These are phyloP conservation scores for Ichneumoninae sp. DNA, from an alignment of 2,888 invertebrate species.

Conservation along the genomic window DNA sequence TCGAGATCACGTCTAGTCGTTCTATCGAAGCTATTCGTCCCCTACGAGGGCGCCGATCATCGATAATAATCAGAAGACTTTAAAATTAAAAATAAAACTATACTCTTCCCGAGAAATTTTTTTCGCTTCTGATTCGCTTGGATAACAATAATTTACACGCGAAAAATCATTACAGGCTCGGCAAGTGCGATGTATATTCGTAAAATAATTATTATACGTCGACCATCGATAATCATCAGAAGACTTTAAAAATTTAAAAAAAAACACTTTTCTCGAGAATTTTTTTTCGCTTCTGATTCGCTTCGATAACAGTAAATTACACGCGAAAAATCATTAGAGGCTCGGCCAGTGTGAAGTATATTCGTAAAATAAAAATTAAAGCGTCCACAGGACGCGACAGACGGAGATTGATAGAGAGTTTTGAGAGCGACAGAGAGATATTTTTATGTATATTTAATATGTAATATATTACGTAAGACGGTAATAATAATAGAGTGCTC, in stretches of 20 bases:
- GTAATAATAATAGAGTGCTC: slow-evolving; percentile 44
- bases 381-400: slow-evolving; percentile 20
- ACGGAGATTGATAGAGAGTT: slow-evolving; percentile 50
- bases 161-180: slow-evolving; percentile 14
- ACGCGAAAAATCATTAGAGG: slow-evolving; percentile 10
- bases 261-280: not conserved
- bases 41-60: not conserved
- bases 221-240: not conserved
- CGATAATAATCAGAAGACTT: not conserved
- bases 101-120: not conserved
- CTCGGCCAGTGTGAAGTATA: slow-evolving; percentile 33
- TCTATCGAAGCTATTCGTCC: slow-evolving; percentile 30
- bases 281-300: slow-evolving; percentile 10
- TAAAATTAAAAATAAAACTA: not conserved
- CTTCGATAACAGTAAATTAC: not conserved
- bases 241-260: not conserved
- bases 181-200: slow-evolving; percentile 16
- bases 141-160: not conserved
- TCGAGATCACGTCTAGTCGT: slow-evolving; percentile 35
- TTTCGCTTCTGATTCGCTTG: slow-evolving; percentile 5
- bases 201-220: slow-evolving; percentile 29
- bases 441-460: slow-evolving; percentile 8
- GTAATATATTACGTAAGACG: slow-evolving; percentile 3
- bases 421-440: slow-evolving; percentile 26
- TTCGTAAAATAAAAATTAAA: slow-evolving; percentile 26